These are phyloP conservation scores for Lasioglossum albipes DNA, from an alignment of 1,140 invertebrate species.

Conservation along the genomic window DNA sequence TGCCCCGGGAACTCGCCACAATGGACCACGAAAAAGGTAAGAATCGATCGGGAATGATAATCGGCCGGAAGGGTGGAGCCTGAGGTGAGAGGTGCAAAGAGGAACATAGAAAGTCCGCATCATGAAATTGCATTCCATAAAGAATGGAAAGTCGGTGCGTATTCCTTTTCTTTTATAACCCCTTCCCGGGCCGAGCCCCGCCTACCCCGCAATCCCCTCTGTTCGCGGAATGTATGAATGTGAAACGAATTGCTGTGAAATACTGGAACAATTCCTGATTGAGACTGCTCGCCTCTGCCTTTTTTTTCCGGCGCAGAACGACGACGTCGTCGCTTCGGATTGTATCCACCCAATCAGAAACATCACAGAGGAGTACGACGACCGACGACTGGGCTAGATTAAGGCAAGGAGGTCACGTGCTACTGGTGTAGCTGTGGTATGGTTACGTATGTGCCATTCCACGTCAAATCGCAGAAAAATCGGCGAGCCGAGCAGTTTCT, in stretches of 20 bases:
- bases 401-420: constrained; percentile 76
- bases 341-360: constrained; percentile 13
- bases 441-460: constrained; percentile 36
- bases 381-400: constrained; percentile 66
- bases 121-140: constrained; percentile 51
- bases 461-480: background rate
- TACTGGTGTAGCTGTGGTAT: constrained; percentile 24
- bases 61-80: constrained; percentile 30
- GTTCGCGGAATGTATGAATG: background rate
- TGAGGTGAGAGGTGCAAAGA: constrained; percentile 45
- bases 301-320: background rate
- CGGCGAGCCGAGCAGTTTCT: no score
- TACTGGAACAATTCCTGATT: constrained; percentile 29
- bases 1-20: background rate
- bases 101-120: constrained; percentile 52
- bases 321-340: background rate
- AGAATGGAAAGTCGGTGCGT: constrained; percentile 55
- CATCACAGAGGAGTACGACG: constrained; percentile 47
- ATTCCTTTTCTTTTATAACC: constrained; percentile 36
- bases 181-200: no score
- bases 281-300: background rate
- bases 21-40: background rate
- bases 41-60: constrained; percentile 35
- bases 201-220: no score
- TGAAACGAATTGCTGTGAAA: constrained; percentile 32